phyloP scores from a whole-genome alignment of 1,140 invertebrate genomes.

The Pseudoatta argentina region DNA sequence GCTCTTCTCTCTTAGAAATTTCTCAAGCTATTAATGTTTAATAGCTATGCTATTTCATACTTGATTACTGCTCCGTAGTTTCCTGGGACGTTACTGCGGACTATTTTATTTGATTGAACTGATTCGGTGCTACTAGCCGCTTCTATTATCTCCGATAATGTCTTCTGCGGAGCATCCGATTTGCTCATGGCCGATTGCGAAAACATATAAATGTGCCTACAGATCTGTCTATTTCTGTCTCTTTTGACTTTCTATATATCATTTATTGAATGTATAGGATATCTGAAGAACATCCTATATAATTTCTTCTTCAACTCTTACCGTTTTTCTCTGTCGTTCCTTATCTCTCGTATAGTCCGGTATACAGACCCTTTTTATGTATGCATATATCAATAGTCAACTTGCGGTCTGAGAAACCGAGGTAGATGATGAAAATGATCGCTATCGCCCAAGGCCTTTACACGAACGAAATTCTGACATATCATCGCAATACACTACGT shows the following conservation, averaged over 20 bases:
- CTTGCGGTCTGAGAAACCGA: slow-evolving; percentile 46
- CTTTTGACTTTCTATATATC: neutral
- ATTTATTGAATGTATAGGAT: neutral
- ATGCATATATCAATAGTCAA: neutral
- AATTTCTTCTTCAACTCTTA: slow-evolving; percentile 1
- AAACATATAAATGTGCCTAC: neutral
- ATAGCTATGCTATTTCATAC: slow-evolving; percentile 21
- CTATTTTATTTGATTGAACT: slow-evolving; percentile 54
- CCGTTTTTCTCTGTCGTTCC: neutral
- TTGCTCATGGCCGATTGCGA: slow-evolving; percentile 21
- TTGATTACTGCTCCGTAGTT: slow-evolving; percentile 33
- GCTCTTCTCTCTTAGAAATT: neutral
- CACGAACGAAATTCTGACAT: slow-evolving; percentile 61
- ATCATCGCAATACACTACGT: slow-evolving; percentile 30
- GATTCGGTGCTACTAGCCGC: slow-evolving; percentile 26
- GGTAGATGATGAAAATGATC: slow-evolving; percentile 55
- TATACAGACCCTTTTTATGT: slow-evolving; percentile 4
- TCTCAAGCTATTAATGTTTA: slow-evolving; percentile 46
- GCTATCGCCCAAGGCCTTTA: slow-evolving; percentile 35
- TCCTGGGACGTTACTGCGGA: slow-evolving; percentile 23
- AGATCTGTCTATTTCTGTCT: neutral
- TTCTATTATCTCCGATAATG: slow-evolving; percentile 45
- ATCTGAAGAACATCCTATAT: neutral
- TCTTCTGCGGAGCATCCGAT: slow-evolving; percentile 26
- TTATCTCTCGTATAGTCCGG: neutral